Conservation (phyloP, 2,888 invertebrate species). For the Ichneumoninae sp. region DNA sequence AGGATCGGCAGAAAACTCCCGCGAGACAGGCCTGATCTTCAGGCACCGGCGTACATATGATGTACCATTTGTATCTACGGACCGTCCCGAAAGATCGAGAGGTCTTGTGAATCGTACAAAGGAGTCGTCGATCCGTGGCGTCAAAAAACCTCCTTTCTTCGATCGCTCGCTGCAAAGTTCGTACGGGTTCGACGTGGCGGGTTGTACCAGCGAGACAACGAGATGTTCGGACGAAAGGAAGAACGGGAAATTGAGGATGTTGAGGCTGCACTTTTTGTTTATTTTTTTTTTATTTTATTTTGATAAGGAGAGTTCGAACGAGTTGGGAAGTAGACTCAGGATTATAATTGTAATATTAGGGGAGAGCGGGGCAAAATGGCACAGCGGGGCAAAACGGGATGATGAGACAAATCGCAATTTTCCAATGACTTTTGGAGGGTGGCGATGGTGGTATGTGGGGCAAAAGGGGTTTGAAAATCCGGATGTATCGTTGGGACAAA, state of each 20-base stretch:
- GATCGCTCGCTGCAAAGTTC: constrained; percentile 6
- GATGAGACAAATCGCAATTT: too few relatives aligned
- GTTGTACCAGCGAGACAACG: neutral
- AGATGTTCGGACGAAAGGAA: neutral
- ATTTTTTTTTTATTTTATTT: neutral
- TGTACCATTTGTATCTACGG: neutral
- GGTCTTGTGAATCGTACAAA: constrained; percentile 58
- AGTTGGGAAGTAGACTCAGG: too few relatives aligned
- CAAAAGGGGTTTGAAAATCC: too few relatives aligned
- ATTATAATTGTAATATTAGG: too few relatives aligned
- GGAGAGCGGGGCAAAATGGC: too few relatives aligned
- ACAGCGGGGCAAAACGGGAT: too few relatives aligned
- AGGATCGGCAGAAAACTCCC: constrained; percentile 53
- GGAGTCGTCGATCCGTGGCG: constrained; percentile 58
- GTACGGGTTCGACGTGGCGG: neutral
- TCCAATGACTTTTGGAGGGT: too few relatives aligned
- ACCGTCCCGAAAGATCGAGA: constrained; percentile 43
- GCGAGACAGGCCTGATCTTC: constrained; percentile 52
- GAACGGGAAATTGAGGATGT: neutral
- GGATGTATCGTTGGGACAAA: too few relatives aligned
- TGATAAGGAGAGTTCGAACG: too few relatives aligned
- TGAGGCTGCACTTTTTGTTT: neutral
- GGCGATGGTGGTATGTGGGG: too few relatives aligned
- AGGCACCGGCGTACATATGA: constrained; percentile 2
- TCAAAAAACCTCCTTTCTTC: constrained; percentile 42